phyloP scores from a whole-genome alignment of 2,113 vertebrate genomes.

The Seriola aureovittata region DNA sequence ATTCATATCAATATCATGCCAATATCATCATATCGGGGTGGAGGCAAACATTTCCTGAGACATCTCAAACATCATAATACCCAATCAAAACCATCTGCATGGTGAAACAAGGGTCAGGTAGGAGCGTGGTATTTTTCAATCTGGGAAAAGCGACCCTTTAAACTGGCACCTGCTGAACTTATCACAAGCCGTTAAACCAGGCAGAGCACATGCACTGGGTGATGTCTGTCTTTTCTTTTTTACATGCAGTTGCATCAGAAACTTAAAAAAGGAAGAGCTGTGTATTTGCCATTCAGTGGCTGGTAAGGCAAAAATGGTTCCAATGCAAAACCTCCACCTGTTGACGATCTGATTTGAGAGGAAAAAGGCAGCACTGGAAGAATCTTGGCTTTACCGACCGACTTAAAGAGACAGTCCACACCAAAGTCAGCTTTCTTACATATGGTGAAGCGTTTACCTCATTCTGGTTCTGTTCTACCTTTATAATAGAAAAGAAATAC shows the following conservation, averaged over 20 bases:
- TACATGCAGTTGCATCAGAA: constrained; percentile 68
- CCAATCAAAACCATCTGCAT: background rate
- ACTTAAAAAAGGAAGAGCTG: constrained; percentile 20
- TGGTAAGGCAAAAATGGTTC: constrained; percentile 59
- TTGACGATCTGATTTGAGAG: background rate
- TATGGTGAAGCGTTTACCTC: background rate
- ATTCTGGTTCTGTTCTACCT: background rate
- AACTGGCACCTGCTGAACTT: background rate
- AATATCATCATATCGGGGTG: background rate
- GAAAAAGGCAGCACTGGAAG: constrained; percentile 47
- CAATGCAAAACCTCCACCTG: constrained; percentile 42
- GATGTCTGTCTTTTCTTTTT: background rate
- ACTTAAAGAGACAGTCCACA: constrained; percentile 75
- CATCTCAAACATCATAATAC: background rate
- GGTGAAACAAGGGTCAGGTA: background rate
- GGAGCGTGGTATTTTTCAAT: background rate
- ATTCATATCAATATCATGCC: background rate
- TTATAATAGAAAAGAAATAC: background rate
- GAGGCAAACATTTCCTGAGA: background rate
- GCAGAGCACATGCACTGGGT: constrained; percentile 64
- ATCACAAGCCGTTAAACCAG: constrained; percentile 30
- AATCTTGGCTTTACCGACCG: constrained; percentile 46
- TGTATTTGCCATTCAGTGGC: constrained; percentile 46
- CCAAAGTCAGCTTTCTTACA: constrained; percentile 37
- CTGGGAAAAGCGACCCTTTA: constrained; percentile 20